phyloP scores from a whole-genome alignment of 64 coral and sea anemone genomes.

The Hydrozoanthus tunicans region DNA sequence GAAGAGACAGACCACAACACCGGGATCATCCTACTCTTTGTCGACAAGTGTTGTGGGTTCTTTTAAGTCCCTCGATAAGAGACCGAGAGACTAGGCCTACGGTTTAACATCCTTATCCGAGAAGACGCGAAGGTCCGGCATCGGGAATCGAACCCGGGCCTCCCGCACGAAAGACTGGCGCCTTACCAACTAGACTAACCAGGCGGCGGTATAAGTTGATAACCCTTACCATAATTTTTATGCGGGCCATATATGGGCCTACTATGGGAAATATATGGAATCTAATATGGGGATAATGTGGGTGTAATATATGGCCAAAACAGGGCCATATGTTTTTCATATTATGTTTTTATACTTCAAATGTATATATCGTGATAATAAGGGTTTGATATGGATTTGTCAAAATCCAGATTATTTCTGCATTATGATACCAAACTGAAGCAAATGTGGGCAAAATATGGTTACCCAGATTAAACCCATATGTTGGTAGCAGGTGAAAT shows the following conservation, averaged over 20 bases:
- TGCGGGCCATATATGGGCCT: not conserved
- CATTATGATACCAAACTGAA: not conserved
- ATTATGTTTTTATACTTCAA: not conserved
- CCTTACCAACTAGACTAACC: too few species aligned
- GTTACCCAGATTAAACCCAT: not conserved
- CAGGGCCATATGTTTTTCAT: not conserved
- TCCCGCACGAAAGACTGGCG: too few species aligned
- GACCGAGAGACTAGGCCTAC: too few species aligned
- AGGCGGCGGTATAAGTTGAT: too few species aligned
- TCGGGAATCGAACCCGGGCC: too few species aligned
- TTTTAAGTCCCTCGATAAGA: too few species aligned
- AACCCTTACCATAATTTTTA: conserved; percentile 3
- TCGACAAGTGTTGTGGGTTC: too few species aligned
- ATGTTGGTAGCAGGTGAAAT: not conserved
- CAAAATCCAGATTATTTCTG: not conserved
- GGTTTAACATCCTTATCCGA: too few species aligned
- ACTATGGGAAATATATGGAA: not conserved
- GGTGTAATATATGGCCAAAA: not conserved
- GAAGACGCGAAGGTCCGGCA: too few species aligned
- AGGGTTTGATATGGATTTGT: not conserved
- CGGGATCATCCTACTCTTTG: too few species aligned
- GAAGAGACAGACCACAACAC: too few species aligned
- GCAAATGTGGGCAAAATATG: not conserved
- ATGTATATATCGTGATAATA: not conserved
- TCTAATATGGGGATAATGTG: not conserved